Conservation (phyloP, 2,888 invertebrate species). For the Masnerella sp. region DNA sequence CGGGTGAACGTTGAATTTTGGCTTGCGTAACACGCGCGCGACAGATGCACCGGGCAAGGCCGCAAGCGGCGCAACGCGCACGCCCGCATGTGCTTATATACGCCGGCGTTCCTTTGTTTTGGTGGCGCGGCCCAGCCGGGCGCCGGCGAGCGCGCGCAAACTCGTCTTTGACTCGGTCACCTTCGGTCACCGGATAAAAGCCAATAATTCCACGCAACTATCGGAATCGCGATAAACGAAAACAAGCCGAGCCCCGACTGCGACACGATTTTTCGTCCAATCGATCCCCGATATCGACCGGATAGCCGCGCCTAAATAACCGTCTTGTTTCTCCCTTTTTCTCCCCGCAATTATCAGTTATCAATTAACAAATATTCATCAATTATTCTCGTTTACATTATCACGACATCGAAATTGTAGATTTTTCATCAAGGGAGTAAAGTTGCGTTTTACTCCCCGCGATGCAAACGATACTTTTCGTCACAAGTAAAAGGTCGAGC, state of each 20-base stretch:
- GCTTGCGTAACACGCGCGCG: conserved; percentile 57
- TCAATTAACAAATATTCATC: no score
- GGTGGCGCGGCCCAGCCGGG: no score
- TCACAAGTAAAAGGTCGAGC: no score
- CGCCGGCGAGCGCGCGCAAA: conserved; percentile 37
- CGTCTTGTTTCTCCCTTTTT: no score
- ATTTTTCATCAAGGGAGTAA: no score
- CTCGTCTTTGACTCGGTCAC: conserved; percentile 55
- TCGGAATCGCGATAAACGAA: conserved; percentile 41
- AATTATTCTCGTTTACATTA: no score
- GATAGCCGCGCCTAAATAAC: conserved; percentile 7
- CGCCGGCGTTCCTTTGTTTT: no score
- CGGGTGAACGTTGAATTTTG: conserved; percentile 48
- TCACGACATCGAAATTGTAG: no score
- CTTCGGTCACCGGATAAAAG: conserved; percentile 55
- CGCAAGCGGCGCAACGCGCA: conserved; percentile 47
- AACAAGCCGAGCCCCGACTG: conserved; percentile 25
- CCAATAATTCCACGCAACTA: conserved; percentile 31
- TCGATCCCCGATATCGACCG: conserved; percentile 14
- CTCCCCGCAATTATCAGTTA: no score
- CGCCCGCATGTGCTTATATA: conserved; percentile 47
- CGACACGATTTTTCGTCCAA: conserved; percentile 34
- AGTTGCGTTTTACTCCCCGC: no score
- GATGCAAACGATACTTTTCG: no score
- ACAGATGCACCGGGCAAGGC: conserved; percentile 58